These are phyloP conservation scores for Hirtodrosophila histrioides DNA, from an alignment of 2,888 invertebrate genomes.

Conservation along the genomic window DNA sequence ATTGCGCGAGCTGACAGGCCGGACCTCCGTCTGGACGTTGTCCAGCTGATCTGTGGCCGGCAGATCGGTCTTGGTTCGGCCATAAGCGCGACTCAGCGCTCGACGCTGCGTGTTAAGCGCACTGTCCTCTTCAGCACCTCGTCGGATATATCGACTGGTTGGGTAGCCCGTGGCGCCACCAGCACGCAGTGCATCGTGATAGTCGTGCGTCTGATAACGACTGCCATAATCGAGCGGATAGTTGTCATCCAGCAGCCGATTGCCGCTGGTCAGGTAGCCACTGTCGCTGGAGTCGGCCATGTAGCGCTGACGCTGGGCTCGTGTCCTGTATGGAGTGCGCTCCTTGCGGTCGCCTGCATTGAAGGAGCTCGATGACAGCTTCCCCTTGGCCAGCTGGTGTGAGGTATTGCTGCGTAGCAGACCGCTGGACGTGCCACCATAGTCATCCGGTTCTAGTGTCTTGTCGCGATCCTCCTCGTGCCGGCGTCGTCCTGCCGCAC, in stretches of 20 bases:
- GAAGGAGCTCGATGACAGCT: slow-evolving; percentile 86
- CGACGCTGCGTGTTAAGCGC: slow-evolving; percentile 25
- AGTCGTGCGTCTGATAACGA: slow-evolving; percentile 78
- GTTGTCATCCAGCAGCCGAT: slow-evolving; percentile 76
- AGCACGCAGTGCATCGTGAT: slow-evolving; percentile 75
- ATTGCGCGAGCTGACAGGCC: slow-evolving; percentile 62
- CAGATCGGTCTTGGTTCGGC: slow-evolving; percentile 70
- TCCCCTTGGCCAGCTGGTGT: slow-evolving; percentile 86
- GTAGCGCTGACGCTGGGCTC: slow-evolving; percentile 78
- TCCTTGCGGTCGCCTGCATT: slow-evolving; percentile 85
- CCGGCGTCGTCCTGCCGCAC: slow-evolving; percentile 87
- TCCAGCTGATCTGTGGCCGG: slow-evolving; percentile 36
- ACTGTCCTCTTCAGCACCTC: slow-evolving; percentile 67
- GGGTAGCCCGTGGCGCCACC: slow-evolving; percentile 77
- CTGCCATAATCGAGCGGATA: slow-evolving; percentile 80
- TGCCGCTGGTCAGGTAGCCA: slow-evolving; percentile 79
- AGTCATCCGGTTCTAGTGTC: slow-evolving; percentile 88
- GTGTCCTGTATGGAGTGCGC: slow-evolving; percentile 82
- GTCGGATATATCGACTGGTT: slow-evolving; percentile 68
- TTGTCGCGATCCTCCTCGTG: slow-evolving; percentile 87
- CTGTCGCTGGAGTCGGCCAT: slow-evolving; percentile 81
- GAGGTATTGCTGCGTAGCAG: slow-evolving; percentile 90
- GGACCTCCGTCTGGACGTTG: slow-evolving; percentile 48
- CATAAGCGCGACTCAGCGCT: slow-evolving; percentile 67
- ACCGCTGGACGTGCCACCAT: slow-evolving; percentile 74